Conservation (phyloP, 1,140 invertebrate species). For the Drosophila sp. region DNA sequence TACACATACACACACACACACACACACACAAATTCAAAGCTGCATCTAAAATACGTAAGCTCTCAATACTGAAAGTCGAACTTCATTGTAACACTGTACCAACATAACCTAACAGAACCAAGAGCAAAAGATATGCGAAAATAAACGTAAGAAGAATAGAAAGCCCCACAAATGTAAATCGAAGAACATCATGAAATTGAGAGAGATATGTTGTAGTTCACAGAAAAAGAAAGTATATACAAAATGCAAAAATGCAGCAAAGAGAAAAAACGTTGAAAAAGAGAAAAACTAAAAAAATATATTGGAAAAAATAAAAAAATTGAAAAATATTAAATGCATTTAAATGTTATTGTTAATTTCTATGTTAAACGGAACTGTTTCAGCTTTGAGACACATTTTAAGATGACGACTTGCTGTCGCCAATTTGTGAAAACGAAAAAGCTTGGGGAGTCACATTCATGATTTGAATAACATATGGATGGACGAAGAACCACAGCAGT, state of each 20-base stretch:
- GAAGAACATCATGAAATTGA: conserved; percentile 42
- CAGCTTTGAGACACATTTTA: too few relatives aligned
- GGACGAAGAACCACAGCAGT: too few relatives aligned
- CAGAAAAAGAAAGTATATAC: conserved; percentile 70
- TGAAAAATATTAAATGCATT: conserved; percentile 62
- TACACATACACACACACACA: conserved; percentile 15
- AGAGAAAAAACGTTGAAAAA: conserved; percentile 62
- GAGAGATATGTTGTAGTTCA: conserved; percentile 63
- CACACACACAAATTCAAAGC: conserved; percentile 14
- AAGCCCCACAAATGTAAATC: conserved; percentile 55
- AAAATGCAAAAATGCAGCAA: conserved; percentile 63
- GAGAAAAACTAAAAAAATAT: conserved; percentile 70
- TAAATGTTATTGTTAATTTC: conserved; percentile 6
- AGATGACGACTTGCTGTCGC: too few relatives aligned
- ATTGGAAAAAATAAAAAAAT: conserved; percentile 81
- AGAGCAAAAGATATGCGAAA: conserved; percentile 24
- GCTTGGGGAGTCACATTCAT: too few relatives aligned
- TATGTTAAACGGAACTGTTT: not conserved
- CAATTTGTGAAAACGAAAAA: too few relatives aligned
- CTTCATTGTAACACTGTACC: conserved; percentile 12
- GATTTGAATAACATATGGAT: too few relatives aligned
- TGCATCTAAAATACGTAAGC: conserved; percentile 45
- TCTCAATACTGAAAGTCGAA: conserved; percentile 39
- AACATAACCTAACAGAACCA: conserved; percentile 1
- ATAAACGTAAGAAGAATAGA: conserved; percentile 32